Conservation (phyloP, 1,140 invertebrate genomes). For the Oryzaephilus surinamensis region DNA sequence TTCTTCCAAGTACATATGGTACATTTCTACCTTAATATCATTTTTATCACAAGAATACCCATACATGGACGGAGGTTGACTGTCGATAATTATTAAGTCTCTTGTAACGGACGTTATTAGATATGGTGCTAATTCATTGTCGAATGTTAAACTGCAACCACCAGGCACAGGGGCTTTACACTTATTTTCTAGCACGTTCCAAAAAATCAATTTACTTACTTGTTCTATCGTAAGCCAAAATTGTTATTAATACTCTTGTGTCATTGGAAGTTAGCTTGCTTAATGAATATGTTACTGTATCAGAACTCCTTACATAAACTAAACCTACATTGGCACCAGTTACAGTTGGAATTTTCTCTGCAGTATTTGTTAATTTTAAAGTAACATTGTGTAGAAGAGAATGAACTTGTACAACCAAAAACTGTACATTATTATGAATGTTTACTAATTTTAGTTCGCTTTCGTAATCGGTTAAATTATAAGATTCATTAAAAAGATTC, state of each 20-base stretch:
- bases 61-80: constrained; percentile 42
- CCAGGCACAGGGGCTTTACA: constrained; percentile 61
- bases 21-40: constrained; percentile 44
- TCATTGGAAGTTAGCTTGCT: not conserved
- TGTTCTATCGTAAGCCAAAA: too few species aligned
- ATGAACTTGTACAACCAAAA: constrained; percentile 58
- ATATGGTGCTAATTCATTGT: constrained; percentile 53
- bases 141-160: constrained; percentile 63
- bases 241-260: too few species aligned
- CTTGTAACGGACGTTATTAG: constrained; percentile 41
- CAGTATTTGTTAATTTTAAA: constrained; percentile 40
- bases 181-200: not conserved
- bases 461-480: too few species aligned
- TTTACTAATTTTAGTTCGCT: too few species aligned
- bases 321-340: constrained; percentile 55
- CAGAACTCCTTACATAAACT: too few species aligned
- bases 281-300: too few species aligned
- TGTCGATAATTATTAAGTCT: constrained; percentile 47
- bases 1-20: constrained; percentile 51
- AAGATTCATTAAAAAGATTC: too few species aligned
- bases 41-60: constrained; percentile 31
- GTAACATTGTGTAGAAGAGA: constrained; percentile 48
- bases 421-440: constrained; percentile 40
- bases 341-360: constrained; percentile 14
- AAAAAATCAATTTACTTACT: not conserved